These are phyloP conservation scores for Plebejus anna DNA, from an alignment of 2,888 invertebrate species.

Conservation along the genomic window DNA sequence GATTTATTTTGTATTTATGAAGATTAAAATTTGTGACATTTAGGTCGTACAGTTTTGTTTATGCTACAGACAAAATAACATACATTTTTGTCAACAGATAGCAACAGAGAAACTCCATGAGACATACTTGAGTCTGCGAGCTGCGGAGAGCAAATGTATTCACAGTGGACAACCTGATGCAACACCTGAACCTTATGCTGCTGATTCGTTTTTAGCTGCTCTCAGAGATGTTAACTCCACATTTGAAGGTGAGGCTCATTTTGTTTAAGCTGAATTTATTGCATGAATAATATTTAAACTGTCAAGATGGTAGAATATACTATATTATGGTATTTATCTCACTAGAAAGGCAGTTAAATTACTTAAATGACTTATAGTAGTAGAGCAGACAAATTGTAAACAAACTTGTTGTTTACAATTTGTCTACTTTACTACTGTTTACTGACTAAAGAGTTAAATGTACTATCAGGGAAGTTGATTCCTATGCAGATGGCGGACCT, in stretches of 20 bases:
- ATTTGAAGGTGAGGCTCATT: conserved; percentile 71
- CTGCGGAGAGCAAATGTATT: conserved; percentile 82
- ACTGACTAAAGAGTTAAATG: no score
- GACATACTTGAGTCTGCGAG: conserved; percentile 86
- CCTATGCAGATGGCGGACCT: no score
- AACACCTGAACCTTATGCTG: conserved; percentile 88
- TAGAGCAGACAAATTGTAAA: no score
- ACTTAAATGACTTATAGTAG: no score
- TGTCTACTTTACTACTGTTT: no score
- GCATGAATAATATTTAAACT: no score
- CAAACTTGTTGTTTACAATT: no score
- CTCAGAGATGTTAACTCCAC: conserved; percentile 86
- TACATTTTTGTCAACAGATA: conserved; percentile 66
- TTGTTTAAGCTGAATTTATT: conserved; percentile 68
- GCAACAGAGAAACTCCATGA: conserved; percentile 92
- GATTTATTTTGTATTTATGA: neutral
- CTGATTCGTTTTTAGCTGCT: conserved; percentile 89
- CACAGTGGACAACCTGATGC: conserved; percentile 75
- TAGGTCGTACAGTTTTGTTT: neutral
- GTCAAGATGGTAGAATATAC: no score
- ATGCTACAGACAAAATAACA: neutral
- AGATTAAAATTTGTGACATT: neutral
- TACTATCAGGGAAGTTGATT: no score
- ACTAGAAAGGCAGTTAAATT: no score
- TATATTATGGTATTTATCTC: no score